Evolutionary conservation across 2,888 invertebrate species (phyloP).

Genomic region (Bhutanitis thaidina): DNA sequence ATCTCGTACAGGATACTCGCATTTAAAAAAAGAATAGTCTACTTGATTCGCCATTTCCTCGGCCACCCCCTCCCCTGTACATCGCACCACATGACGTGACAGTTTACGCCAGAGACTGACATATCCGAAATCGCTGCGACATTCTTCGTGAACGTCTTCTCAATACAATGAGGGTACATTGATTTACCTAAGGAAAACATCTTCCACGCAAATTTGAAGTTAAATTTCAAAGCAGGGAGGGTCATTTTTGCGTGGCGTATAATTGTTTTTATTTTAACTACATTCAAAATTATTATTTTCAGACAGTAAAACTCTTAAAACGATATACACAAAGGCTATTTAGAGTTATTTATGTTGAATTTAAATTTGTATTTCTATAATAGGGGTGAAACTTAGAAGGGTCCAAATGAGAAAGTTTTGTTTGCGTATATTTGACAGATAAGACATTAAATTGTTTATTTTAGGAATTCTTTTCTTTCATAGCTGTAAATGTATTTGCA

Average conservation of each 20-base stretch:
- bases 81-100: conserved; percentile 51
- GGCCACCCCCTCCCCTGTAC: conserved; percentile 41
- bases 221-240: conserved; percentile 21
- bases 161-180: conserved; percentile 53
- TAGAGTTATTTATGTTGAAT: conserved; percentile 13
- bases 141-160: conserved; percentile 63
- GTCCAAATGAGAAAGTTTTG: conserved; percentile 47
- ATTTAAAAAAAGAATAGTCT: no score
- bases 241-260: conserved; percentile 20
- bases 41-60: conserved; percentile 34
- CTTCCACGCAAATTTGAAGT: conserved; percentile 21
- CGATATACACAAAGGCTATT: conserved; percentile 27
- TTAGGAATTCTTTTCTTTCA: no score
- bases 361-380: conserved; percentile 17
- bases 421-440: conserved; percentile 49
- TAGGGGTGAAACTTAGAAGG: conserved; percentile 30
- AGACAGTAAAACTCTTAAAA: conserved; percentile 23
- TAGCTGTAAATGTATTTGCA: no score
- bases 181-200: conserved; percentile 14
- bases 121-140: conserved; percentile 73
- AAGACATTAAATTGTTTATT: conserved; percentile 64
- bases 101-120: conserved; percentile 61
- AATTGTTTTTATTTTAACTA: conserved; percentile 18
- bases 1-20: no score
- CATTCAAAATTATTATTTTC: neutral